Conservation (phyloP, 2,113 vertebrate species). For the Sterna hirundo region DNA sequence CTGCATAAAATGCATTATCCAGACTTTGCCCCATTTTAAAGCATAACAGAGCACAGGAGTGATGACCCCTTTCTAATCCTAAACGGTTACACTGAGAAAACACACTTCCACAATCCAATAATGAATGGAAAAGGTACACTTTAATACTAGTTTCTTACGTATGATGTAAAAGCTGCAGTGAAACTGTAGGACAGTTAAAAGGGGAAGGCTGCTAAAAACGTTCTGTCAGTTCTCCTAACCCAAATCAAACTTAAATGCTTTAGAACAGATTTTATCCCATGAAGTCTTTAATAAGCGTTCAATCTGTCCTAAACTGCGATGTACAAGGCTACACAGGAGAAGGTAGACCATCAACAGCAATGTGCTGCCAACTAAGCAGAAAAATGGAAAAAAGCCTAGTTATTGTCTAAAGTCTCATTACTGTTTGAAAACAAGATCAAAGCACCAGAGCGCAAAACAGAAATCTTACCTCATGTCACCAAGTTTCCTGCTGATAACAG, state of each 20-base stretch:
- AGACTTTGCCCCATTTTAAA: neutral
- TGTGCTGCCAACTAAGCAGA: neutral
- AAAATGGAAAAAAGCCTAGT: neutral
- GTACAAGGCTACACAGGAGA: neutral
- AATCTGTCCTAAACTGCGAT: neutral
- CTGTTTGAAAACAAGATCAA: neutral
- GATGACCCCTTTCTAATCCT: neutral
- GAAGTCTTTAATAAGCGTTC: neutral
- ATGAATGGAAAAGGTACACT: neutral
- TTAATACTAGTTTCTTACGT: neutral
- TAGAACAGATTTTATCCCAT: neutral
- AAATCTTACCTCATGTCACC: conserved; percentile 94
- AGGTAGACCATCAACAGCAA: neutral
- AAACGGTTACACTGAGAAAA: neutral
- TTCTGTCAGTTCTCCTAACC: neutral
- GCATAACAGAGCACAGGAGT: neutral
- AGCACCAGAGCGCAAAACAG: neutral
- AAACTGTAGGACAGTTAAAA: neutral
- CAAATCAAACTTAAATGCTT: neutral
- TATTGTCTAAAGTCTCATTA: neutral
- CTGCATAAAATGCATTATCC: neutral
- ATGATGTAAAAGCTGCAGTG: neutral
- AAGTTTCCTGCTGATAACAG: conserved; percentile 87
- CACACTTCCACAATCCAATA: neutral
- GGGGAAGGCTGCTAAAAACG: neutral